Conservation (phyloP, 2,113 vertebrate species). For the Salvelinus fontinalis region DNA sequence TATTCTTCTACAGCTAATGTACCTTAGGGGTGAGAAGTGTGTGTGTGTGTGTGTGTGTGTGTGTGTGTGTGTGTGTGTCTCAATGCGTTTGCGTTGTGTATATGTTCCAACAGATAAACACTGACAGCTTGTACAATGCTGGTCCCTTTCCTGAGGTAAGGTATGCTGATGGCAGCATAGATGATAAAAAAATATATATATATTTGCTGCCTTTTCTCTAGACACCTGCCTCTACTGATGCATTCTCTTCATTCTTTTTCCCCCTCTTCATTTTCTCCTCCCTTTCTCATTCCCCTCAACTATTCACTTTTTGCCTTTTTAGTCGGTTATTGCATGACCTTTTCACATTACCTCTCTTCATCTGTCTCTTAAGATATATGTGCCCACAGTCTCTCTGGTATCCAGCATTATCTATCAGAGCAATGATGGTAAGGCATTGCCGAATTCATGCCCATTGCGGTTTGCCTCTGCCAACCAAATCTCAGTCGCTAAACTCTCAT, state of each 20-base stretch:
- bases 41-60: slow-evolving; percentile 15
- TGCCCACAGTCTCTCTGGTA: neutral
- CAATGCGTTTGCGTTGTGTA: neutral
- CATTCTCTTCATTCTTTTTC: slow-evolving; percentile 23
- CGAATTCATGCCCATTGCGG: neutral
- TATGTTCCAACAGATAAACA: slow-evolving; percentile 57
- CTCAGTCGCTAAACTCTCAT: slow-evolving; percentile 7
- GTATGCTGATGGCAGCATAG: slow-evolving; percentile 52
- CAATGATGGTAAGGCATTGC: neutral
- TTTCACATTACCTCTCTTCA: neutral
- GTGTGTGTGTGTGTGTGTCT: slow-evolving; percentile 15
- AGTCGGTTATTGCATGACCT: neutral
- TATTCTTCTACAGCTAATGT: slow-evolving; percentile 14
- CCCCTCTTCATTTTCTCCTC: neutral
- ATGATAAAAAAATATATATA: slow-evolving; percentile 61
- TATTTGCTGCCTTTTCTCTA: slow-evolving; percentile 41
- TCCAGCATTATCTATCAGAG: neutral
- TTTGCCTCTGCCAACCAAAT: neutral
- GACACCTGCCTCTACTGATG: slow-evolving; percentile 24
- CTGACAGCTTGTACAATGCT: slow-evolving; percentile 53
- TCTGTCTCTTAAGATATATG: neutral
- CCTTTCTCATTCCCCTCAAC: neutral
- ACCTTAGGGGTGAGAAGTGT: slow-evolving; percentile 41
- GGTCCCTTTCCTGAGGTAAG: slow-evolving; percentile 57
- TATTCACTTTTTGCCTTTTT: neutral